Conservation (phyloP, 2,113 vertebrate genomes). For the Lepus americanus region DNA sequence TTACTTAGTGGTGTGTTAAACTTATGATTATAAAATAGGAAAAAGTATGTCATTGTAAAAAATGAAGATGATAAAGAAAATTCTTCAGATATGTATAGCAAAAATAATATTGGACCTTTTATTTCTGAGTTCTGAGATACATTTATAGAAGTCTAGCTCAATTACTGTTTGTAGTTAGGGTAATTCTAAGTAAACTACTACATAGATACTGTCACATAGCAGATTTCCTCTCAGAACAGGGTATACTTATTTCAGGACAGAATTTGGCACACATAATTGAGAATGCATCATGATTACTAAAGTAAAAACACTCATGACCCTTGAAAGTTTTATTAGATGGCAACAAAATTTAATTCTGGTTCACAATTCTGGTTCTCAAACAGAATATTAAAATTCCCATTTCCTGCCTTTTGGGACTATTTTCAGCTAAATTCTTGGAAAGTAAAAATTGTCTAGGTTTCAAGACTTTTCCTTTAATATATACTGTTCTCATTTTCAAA, state of each 20-base stretch:
- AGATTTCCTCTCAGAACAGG: background rate
- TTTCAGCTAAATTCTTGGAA: constrained; percentile 57
- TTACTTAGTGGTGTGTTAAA: no score
- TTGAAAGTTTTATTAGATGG: constrained; percentile 64
- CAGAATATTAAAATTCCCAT: constrained; percentile 60
- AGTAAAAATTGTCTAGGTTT: constrained; percentile 23
- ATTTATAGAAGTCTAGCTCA: background rate
- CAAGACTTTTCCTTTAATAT: constrained; percentile 29
- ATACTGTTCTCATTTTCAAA: constrained; percentile 33
- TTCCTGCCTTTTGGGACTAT: constrained; percentile 27
- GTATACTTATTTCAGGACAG: constrained; percentile 18
- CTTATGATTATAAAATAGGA: no score
- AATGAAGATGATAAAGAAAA: background rate
- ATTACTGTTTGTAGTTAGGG: background rate
- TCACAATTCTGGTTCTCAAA: constrained; percentile 56
- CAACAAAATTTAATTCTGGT: constrained; percentile 63
- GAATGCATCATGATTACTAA: constrained; percentile 12
- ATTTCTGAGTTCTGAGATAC: background rate
- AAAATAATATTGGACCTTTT: background rate
- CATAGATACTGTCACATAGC: background rate
- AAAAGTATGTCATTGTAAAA: background rate
- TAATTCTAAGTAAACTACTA: constrained; percentile 9
- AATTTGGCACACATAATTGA: background rate
- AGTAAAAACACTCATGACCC: constrained; percentile 34
- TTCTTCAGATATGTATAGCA: constrained; percentile 9